phyloP scores from a whole-genome alignment of 1,140 invertebrate species.

The Drosophila willistoni region DNA sequence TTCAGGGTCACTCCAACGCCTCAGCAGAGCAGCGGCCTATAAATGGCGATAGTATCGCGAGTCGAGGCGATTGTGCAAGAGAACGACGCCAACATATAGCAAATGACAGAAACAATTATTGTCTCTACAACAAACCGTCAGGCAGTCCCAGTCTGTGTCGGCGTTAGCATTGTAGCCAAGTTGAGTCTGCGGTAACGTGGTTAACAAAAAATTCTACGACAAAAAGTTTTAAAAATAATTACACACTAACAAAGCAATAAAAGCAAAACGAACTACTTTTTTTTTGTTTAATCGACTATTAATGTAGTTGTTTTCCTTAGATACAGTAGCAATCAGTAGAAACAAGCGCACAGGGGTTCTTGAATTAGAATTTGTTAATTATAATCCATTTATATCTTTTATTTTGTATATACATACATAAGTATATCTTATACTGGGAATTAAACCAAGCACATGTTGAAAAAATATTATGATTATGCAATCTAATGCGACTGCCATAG shows the following conservation, averaged over 20 bases:
- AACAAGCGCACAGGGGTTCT: too few species aligned
- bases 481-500: slow-evolving; percentile 14
- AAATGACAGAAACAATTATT: slow-evolving; percentile 46
- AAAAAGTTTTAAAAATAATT: slow-evolving; percentile 7
- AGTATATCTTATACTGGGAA: too few species aligned
- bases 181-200: background rate
- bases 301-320: background rate
- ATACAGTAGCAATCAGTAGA: too few species aligned
- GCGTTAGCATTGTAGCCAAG: slow-evolving; percentile 20
- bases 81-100: slow-evolving; percentile 45
- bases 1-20: slow-evolving; percentile 62
- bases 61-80: slow-evolving; percentile 45
- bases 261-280: background rate
- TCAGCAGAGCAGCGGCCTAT: slow-evolving; percentile 39
- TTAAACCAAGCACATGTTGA: too few species aligned
- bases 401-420: background rate
- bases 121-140: slow-evolving; percentile 28
- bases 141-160: slow-evolving; percentile 25
- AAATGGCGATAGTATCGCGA: slow-evolving; percentile 48
- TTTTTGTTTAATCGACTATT: too few species aligned
- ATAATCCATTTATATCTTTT: background rate
- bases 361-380: background rate
- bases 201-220: background rate
- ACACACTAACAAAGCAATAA: background rate
- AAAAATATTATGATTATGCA: slow-evolving; percentile 11